phyloP scores from a whole-genome alignment of 2,888 invertebrate species.

The Ochlodes sylvanus region DNA sequence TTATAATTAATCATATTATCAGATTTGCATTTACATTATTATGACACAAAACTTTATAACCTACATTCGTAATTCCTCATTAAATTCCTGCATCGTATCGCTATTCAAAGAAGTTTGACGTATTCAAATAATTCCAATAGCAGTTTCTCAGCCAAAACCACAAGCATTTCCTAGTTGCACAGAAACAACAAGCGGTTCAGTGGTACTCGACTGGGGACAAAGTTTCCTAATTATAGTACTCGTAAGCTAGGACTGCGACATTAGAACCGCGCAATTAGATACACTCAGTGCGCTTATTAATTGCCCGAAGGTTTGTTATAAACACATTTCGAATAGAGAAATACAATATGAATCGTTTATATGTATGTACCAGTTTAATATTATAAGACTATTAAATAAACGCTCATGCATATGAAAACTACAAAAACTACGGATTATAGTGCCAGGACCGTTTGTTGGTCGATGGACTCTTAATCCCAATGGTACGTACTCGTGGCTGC shows the following conservation, averaged over 20 bases:
- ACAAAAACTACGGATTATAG: no score
- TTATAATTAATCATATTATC: no score
- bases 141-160: slow-evolving; percentile 10
- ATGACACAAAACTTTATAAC: no score
- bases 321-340: neutral
- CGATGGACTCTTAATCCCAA: no score
- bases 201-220: slow-evolving; percentile 17
- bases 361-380: neutral
- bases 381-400: no score
- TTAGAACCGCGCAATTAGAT: slow-evolving; percentile 37
- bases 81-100: no score
- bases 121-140: neutral
- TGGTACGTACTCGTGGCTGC: no score
- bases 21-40: no score
- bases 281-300: slow-evolving; percentile 33
- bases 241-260: slow-evolving; percentile 28
- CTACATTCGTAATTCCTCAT: no score
- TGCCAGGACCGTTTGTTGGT: no score
- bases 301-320: slow-evolving; percentile 19
- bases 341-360: neutral
- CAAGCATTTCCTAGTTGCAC: slow-evolving; percentile 12
- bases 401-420: no score
- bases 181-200: slow-evolving; percentile 29
- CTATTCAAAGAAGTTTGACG: no score
- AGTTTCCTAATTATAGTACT: slow-evolving; percentile 36